Evolutionary conservation across 2,888 invertebrate species (phyloP), one percentile per base, ranked within the genome.

Genomic region (Plebejus argus): DNA sequence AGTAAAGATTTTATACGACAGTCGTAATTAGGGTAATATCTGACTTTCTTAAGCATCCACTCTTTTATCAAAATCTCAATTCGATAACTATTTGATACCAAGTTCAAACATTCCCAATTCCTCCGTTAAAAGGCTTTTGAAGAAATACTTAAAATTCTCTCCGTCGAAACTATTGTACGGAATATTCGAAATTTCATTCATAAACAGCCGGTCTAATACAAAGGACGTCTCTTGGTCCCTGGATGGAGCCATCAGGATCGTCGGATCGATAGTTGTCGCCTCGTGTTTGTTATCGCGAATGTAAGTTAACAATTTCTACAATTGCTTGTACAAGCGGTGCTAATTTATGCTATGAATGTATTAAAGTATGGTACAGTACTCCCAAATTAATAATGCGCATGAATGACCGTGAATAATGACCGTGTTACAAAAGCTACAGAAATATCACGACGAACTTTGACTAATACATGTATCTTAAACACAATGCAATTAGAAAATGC

Each of bases 161-260:
- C 61, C 3, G 61, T 23, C 10, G 12, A 23, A 61, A 23, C 28
- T 66, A 28, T 20, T 66, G 8, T 28, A 66, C 28, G 28, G 66
- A 33, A 66, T 28, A 66, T 66, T 66, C 15, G 15, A 28, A 66
- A 15, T 12, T 23, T 66, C 66, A 66, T 23, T n/a, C n/a, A 61
- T 61, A 61, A 61, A 33, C 28, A 18, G 33, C 28, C 66, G 28
- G 66, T 8, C 66, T 66, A 28, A 18, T 66, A 66, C 66, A 66
- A 66, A 33, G 28, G 61, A 61, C 58, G 18, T 33, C 28, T 28
- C 28, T 28, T 66, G 66, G 66, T 28, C 66, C 66, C 66, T 66
- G 66, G 66, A 66, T 66, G 18, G 28, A 66, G 66, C 66, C 28
- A 66, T 66, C 28, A 66, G 20, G 6, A 53, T 53, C 53, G 53